phyloP scores from a whole-genome alignment of 2,113 vertebrate genomes.

The Coptodon rendalli region DNA sequence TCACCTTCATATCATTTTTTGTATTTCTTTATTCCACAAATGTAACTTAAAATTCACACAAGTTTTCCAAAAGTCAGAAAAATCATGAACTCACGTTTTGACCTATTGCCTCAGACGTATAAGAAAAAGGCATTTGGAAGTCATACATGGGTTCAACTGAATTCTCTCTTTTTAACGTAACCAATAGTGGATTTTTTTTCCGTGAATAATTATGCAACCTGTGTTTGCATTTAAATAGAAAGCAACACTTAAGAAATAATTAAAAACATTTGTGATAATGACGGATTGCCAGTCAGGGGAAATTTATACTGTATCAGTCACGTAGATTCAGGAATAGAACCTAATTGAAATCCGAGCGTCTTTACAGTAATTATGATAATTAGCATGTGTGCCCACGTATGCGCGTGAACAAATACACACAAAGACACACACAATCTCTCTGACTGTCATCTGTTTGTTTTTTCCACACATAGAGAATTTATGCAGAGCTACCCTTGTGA shows the following conservation, averaged over 20 bases:
- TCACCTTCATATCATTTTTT: not conserved
- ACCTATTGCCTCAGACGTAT: not conserved
- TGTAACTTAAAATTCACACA: not conserved
- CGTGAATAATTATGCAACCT: not conserved
- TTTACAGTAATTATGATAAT: constrained; percentile 60
- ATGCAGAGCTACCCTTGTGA: constrained; percentile 28
- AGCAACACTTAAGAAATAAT: not conserved
- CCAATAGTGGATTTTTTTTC: not conserved
- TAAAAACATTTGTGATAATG: not conserved
- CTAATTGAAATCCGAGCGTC: constrained; percentile 49
- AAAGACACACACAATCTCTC: not conserved
- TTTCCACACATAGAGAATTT: constrained; percentile 14
- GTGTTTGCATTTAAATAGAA: not conserved
- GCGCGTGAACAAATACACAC: not conserved
- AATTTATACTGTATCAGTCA: not conserved
- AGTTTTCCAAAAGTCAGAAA: not conserved
- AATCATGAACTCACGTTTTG: not conserved
- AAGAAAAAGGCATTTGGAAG: not conserved
- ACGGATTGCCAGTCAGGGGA: not conserved
- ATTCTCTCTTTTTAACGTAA: constrained; percentile 28
- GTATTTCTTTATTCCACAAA: not conserved
- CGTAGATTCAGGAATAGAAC: not conserved
- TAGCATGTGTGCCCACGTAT: constrained; percentile 13
- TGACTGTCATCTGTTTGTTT: not conserved
- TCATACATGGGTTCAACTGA: not conserved